Percentiles rank a stretch among this genome's conserved stretches.
phyloP scores from a whole-genome alignment of 2,113 vertebrate genomes.

The Astatotilapia flaviijosephi region DNA sequence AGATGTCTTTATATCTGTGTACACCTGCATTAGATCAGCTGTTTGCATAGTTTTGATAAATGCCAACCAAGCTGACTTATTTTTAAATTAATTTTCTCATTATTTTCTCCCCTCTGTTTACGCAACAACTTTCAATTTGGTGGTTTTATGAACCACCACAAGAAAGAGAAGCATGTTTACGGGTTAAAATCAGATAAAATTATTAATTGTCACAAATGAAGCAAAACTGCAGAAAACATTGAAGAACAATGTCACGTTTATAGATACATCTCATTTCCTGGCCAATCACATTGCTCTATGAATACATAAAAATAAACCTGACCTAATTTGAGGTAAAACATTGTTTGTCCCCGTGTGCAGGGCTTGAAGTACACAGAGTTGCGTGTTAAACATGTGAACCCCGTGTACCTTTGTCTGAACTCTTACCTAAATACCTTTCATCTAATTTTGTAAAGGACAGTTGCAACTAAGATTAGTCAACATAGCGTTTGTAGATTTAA shows the following conservation, averaged over 20 bases:
- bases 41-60: neutral
- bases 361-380: neutral
- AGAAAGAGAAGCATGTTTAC: neutral
- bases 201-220: neutral
- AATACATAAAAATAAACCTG: neutral
- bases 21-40: neutral
- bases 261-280: neutral
- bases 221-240: neutral
- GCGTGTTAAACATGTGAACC: neutral
- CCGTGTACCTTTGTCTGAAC: neutral
- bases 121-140: neutral
- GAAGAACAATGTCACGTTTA: fast-evolving
- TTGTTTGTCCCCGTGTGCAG: neutral
- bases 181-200: neutral
- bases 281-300: neutral
- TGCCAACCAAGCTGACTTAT: neutral
- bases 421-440: conserved; percentile 28
- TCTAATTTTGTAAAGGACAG: neutral
- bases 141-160: neutral
- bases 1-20: neutral
- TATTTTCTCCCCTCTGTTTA: neutral
- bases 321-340: neutral
- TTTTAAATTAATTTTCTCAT: neutral
- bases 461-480: neutral
- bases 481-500: neutral